Conservation (phyloP, 2,797 vertebrate species). For the Phalanger gymnotis region DNA sequence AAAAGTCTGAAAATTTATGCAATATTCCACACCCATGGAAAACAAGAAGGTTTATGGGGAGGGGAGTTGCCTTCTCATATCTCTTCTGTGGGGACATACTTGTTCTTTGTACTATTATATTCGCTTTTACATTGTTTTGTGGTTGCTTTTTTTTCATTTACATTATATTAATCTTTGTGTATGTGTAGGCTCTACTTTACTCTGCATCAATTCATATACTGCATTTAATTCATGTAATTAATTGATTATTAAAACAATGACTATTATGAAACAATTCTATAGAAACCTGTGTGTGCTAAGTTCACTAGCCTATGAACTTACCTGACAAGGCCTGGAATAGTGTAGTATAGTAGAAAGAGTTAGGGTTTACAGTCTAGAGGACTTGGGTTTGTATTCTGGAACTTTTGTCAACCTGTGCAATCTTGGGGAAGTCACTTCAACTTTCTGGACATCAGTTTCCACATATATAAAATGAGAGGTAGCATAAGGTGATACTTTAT, state of each 20-base stretch:
- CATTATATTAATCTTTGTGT: neutral
- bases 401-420: neutral
- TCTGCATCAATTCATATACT: neutral
- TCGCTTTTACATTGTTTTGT: neutral
- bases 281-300: neutral
- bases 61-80: neutral
- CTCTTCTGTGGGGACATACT: neutral
- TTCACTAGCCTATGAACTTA: neutral
- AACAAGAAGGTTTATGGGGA: neutral
- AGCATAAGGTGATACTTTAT: neutral
- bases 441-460: neutral
- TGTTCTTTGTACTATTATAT: neutral
- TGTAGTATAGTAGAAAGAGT: neutral
- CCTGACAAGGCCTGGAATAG: neutral
- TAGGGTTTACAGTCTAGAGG: neutral
- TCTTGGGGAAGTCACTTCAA: neutral
- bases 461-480: neutral
- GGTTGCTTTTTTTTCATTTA: neutral
- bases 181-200: neutral
- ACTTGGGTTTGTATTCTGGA: neutral
- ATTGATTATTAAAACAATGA: neutral
- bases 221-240: neutral
- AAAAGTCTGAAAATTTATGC: neutral
- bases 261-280: neutral
- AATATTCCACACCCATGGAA: neutral